Evolutionary conservation across 1,140 invertebrate genomes (phyloP).

Genomic region (Dinothrombium tinctorium): DNA sequence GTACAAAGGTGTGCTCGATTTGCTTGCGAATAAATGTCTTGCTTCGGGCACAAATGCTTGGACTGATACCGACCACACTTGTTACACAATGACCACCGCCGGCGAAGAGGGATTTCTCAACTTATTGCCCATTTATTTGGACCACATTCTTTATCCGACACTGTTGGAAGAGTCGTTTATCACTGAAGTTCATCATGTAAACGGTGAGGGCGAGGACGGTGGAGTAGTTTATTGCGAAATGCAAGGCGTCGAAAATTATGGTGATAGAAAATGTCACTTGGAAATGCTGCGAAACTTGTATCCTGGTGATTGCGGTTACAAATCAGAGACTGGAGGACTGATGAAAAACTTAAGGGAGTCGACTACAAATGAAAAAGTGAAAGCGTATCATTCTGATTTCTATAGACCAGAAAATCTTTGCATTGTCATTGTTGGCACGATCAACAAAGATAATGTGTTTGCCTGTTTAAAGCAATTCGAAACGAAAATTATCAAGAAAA

Average conservation of each 20-base stretch:
- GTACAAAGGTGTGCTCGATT: slow-evolving; percentile 57
- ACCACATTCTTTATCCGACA: slow-evolving; percentile 64
- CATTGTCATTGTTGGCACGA: slow-evolving; percentile 54
- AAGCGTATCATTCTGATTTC: slow-evolving; percentile 53
- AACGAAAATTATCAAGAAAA: slow-evolving; percentile 43
- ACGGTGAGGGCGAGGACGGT: slow-evolving; percentile 57
- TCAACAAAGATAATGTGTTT: slow-evolving; percentile 49
- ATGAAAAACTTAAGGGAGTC: slow-evolving; percentile 56
- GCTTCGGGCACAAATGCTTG: slow-evolving; percentile 73
- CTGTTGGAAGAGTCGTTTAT: slow-evolving; percentile 50
- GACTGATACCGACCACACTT: slow-evolving; percentile 60
- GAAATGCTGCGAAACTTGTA: slow-evolving; percentile 42
- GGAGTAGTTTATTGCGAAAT: slow-evolving; percentile 86
- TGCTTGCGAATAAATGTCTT: slow-evolving; percentile 62
- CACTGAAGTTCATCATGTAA: slow-evolving; percentile 79
- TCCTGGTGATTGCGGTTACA: slow-evolving; percentile 53
- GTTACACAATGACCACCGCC: slow-evolving; percentile 63
- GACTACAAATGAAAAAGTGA: slow-evolving; percentile 53
- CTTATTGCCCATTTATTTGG: slow-evolving; percentile 66
- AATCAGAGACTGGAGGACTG: slow-evolving; percentile 54
- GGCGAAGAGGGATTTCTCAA: slow-evolving; percentile 63
- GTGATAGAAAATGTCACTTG: slow-evolving; percentile 34
- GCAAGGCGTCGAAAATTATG: slow-evolving; percentile 57
- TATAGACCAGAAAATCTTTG: slow-evolving; percentile 74
- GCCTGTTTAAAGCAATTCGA: slow-evolving; percentile 42